Evolutionary conservation across 2,888 invertebrate genomes (phyloP), one percentile per base, ranked within the genome.

Genomic region (Scelioninae gen. 1): DNA sequence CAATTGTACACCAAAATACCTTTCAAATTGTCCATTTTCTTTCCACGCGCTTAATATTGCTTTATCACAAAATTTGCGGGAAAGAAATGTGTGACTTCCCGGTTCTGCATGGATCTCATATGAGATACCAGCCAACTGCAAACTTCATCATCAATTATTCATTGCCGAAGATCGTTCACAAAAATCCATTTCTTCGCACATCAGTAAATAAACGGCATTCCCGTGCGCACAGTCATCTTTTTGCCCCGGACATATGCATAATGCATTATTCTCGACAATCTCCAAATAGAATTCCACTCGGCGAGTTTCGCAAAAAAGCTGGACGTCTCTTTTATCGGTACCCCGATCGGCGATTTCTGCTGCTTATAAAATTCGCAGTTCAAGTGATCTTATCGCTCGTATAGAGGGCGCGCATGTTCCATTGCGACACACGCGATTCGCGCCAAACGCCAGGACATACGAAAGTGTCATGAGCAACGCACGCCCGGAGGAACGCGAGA

Each of bases 341-440:
- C 56, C 75, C 72, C 29, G 45, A 83, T 76, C 80, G 76, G 51
- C 72, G 83, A 83, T 80, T 79, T 79, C 83, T 83, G 66, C 55
- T 38, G 76, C 77, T 79, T 83, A 83, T 83, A 80, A 83, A 83
- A 80, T 80, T 83, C 74, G 83, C 80, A 75, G 79, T 63, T 65
- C 60, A 51, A 58, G 40, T 53, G 83, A 80, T 83, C 58, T 15
- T 76, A 79, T 83, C 83, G 75, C 32, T 9, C 23, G 11, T 49
- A 47, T 29, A 75, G 82, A 78, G 76, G 72, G 79, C 55, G 79
- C 75, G 76, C 74, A 69, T 66, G 71, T 66, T 43, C 32, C 69
- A 47, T 53, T 34, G 72, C 82, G 77, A 77, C 74, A 63, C 77
- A 77, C 77, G 82, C 82, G 82, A 82, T 76, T 77, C 72, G 60